These are phyloP conservation scores for Cenopis cana DNA, from an alignment of 2,888 invertebrate species.

Conservation along the genomic window DNA sequence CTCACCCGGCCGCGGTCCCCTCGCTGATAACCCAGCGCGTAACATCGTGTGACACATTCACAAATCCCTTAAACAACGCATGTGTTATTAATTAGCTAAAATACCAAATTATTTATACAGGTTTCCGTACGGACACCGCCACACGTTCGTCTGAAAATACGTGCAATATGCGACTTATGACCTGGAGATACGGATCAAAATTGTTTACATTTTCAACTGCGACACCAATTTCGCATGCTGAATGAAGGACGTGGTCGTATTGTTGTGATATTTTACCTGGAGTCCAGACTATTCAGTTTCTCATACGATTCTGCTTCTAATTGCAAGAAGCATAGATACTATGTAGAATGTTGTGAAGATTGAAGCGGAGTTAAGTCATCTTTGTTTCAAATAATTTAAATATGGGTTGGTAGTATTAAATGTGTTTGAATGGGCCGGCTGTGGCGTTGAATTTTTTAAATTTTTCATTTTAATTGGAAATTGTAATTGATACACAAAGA, in stretches of 20 bases:
- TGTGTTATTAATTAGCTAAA: conserved; percentile 12
- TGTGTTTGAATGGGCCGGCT: background rate
- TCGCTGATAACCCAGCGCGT: background rate
- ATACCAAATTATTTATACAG: conserved; percentile 17
- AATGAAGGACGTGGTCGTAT: conserved; percentile 1
- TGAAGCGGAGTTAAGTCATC: background rate
- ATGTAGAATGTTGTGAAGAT: background rate
- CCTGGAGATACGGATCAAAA: background rate
- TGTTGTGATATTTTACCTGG: background rate
- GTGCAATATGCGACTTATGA: background rate
- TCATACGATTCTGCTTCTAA: background rate
- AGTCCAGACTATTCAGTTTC: background rate
- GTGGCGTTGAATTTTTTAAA: no score
- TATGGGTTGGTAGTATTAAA: background rate
- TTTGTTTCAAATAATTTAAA: background rate
- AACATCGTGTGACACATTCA: background rate
- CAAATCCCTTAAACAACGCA: background rate
- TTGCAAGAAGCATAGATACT: background rate
- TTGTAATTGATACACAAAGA: no score
- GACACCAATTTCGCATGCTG: background rate
- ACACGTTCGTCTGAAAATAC: background rate
- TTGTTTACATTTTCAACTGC: background rate
- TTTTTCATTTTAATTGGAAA: no score
- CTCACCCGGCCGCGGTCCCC: background rate
- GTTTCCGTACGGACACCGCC: background rate